Percentiles rank a stretch among this genome's conserved stretches.
These are phyloP conservation scores for Ptilonorhynchus violaceus DNA, from an alignment of 2,113 vertebrate genomes.

Conservation along the genomic window DNA sequence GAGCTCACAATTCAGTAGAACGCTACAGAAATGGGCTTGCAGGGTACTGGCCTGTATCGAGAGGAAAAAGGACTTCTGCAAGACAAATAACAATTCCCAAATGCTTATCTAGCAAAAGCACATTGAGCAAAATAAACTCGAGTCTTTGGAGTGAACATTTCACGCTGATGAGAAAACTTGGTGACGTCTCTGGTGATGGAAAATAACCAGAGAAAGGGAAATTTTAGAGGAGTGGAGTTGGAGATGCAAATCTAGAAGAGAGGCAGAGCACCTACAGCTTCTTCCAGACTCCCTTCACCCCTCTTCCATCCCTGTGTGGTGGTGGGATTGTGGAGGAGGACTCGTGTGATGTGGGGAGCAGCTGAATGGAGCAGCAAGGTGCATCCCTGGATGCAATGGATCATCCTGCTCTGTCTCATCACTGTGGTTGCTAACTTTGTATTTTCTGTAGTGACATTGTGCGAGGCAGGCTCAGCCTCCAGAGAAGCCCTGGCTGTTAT, in stretches of 20 bases:
- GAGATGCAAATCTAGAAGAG: neutral
- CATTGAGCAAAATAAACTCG: slow-evolving; percentile 46
- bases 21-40: neutral
- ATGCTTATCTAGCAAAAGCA: slow-evolving; percentile 53
- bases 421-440: neutral
- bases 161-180: neutral
- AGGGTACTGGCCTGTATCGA: neutral
- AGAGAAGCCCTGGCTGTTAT: neutral
- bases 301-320: rapidly evolving
- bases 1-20: neutral
- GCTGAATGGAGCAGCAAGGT: neutral
- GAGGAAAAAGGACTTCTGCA: slow-evolving; percentile 9
- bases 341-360: rapidly evolving
- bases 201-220: neutral
- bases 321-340: neutral
- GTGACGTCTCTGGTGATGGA: neutral
- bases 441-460: neutral
- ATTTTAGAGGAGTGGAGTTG: neutral
- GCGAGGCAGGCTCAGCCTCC: neutral
- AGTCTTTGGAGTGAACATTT: neutral
- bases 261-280: neutral
- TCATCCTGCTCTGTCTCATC: neutral
- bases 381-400: no score
- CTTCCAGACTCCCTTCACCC: neutral
- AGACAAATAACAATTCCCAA: slow-evolving; percentile 12